Percentiles rank a stretch among this genome's conserved stretches.
Evolutionary conservation across 2,888 invertebrate species (phyloP).

Genomic region (Athrips mouffetella): DNA sequence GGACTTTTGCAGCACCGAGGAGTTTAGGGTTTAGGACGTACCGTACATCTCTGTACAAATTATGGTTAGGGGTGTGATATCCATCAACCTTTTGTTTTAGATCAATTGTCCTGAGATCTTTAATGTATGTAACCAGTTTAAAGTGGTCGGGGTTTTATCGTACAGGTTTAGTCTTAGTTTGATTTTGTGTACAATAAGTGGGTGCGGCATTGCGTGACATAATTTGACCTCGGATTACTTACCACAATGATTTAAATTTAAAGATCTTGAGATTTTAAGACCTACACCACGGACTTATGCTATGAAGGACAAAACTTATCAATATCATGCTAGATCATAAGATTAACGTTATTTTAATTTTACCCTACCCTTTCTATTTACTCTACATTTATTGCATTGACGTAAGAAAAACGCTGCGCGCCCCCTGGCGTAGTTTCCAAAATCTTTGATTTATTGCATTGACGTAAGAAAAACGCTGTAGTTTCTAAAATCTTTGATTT

Average conservation of each 20-base stretch:
- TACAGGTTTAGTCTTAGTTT: conserved; percentile 28
- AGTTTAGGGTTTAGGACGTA: conserved; percentile 15
- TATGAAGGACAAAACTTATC: too few relatives aligned
- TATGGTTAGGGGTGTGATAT: background rate
- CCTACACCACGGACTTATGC: background rate
- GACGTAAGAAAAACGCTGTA: too few relatives aligned
- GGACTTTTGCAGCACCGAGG: conserved; percentile 25
- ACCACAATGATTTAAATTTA: conserved; percentile 16
- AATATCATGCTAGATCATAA: too few relatives aligned
- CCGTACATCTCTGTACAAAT: background rate
- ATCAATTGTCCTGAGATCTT: too few relatives aligned
- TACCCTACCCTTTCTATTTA: too few relatives aligned
- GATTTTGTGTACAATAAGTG: conserved; percentile 24
- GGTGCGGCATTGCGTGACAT: conserved; percentile 53
- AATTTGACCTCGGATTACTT: conserved; percentile 36
- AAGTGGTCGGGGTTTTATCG: background rate
- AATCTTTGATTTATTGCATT: too few relatives aligned
- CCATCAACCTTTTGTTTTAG: background rate
- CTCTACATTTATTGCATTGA: too few relatives aligned
- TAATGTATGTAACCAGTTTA: background rate
- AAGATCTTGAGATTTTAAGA: background rate
- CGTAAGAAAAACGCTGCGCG: too few relatives aligned
- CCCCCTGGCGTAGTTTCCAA: too few relatives aligned
- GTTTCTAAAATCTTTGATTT: too few relatives aligned
- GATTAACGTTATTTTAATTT: too few relatives aligned